Percentiles rank a stretch among this genome's conserved stretches.
phyloP scores from a whole-genome alignment of 2,113 vertebrate genomes.

The Hippocampus comes region DNA sequence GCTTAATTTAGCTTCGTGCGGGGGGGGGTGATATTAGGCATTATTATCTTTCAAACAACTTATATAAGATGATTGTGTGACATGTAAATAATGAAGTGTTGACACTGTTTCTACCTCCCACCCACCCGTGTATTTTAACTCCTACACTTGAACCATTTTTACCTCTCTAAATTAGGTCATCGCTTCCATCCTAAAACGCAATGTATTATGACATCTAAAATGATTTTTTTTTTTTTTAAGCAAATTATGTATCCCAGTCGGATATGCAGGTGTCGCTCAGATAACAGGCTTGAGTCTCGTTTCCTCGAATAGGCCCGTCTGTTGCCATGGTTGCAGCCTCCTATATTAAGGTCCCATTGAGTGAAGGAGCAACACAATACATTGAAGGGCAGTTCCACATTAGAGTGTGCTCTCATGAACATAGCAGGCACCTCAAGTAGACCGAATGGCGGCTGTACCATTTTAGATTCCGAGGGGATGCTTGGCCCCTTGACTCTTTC shows the following conservation, averaged over 20 bases:
- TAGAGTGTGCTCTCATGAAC: slow-evolving; percentile 14
- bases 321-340: slow-evolving; percentile 48
- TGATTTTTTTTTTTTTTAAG: too few species aligned
- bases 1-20: too few species aligned
- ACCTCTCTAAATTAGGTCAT: not conserved
- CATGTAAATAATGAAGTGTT: not conserved
- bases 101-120: not conserved
- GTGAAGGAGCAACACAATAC: slow-evolving; percentile 27
- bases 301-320: slow-evolving; percentile 41
- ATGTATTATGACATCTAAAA: too few species aligned
- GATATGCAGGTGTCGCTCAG: not conserved
- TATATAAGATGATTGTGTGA: not conserved
- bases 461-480: too few species aligned
- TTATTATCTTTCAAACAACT: not conserved
- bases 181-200: too few species aligned
- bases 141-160: not conserved
- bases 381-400: slow-evolving; percentile 19
- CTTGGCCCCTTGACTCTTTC: not conserved
- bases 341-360: slow-evolving; percentile 25
- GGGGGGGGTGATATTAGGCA: not conserved
- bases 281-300: slow-evolving; percentile 32
- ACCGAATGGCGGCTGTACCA: too few species aligned
- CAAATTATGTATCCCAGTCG: not conserved
- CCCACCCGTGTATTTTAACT: not conserved
- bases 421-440: too few species aligned